phyloP scores from a whole-genome alignment of 2,888 invertebrate species.

The Phortica magna region DNA sequence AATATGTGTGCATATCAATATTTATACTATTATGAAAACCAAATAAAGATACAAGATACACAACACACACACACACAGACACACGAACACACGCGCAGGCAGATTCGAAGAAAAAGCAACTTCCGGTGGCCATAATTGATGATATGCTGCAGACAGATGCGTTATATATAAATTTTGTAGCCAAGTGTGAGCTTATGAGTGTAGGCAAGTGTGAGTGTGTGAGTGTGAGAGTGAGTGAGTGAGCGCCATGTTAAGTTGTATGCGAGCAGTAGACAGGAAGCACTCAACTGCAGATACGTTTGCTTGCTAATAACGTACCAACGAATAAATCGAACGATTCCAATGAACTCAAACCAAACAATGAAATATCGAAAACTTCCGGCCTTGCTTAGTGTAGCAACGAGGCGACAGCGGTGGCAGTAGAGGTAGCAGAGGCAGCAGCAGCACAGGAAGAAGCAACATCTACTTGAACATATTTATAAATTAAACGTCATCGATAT shows the following conservation, averaged over 20 bases:
- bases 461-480: slow-evolving; percentile 63
- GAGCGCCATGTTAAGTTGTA: too few relatives aligned
- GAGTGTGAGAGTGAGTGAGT: slow-evolving; percentile 9
- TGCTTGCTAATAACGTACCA: slow-evolving; percentile 6
- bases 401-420: not conserved
- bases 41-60: slow-evolving; percentile 56
- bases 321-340: slow-evolving; percentile 1
- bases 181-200: not conserved
- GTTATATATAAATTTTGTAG: slow-evolving; percentile 10
- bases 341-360: not conserved
- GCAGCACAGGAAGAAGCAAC: slow-evolving; percentile 5
- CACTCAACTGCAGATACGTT: slow-evolving; percentile 25
- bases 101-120: slow-evolving; percentile 48
- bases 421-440: not conserved
- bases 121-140: slow-evolving; percentile 70
- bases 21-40: slow-evolving; percentile 53
- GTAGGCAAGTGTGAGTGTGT: not conserved
- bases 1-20: slow-evolving; percentile 28
- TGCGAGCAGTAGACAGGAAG: slow-evolving; percentile 14
- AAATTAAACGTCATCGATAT: slow-evolving; percentile 67
- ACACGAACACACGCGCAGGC: not conserved
- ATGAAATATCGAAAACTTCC: slow-evolving; percentile 25
- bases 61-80: slow-evolving; percentile 29
- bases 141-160: slow-evolving; percentile 51
- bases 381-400: not conserved